Conservation (phyloP, 2,888 invertebrate genomes). For the Abrostola triplasia region DNA sequence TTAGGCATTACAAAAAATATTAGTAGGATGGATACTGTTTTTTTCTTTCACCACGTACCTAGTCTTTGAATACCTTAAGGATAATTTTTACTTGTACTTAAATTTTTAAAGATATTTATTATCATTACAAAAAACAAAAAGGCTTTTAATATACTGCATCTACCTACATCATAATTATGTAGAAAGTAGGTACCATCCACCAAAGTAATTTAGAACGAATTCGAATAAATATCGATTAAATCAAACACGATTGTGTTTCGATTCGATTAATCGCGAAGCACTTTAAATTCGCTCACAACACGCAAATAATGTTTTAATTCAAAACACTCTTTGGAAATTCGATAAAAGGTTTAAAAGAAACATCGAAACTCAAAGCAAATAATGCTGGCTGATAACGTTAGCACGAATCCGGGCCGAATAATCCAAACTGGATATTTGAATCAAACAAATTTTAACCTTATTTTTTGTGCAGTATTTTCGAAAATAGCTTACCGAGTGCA, state of each 20-base stretch:
- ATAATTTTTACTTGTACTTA: too few species aligned
- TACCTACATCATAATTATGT: background rate
- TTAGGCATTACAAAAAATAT: background rate
- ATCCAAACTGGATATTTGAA: conserved; percentile 48
- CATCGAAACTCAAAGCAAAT: conserved; percentile 80
- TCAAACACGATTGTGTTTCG: conserved; percentile 53
- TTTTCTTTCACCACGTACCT: too few species aligned
- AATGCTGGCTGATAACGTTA: conserved; percentile 80
- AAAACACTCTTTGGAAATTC: conserved; percentile 77
- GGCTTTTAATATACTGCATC: background rate
- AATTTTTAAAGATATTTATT: background rate
- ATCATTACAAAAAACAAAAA: background rate
- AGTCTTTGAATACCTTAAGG: too few species aligned
- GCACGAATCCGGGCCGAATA: conserved; percentile 63
- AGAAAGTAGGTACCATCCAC: conserved; percentile 1
- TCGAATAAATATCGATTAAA: conserved; percentile 55
- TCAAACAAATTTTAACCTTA: conserved; percentile 58
- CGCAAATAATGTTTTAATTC: conserved; percentile 84
- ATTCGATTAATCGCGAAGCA: conserved; percentile 76
- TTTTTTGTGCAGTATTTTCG: conserved; percentile 8
- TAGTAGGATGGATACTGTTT: too few species aligned
- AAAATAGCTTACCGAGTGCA: conserved; percentile 36
- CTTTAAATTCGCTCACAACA: conserved; percentile 78
- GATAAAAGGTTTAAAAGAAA: conserved; percentile 81
- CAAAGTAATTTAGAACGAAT: conserved; percentile 39